These are phyloP conservation scores for Sitodiplosis mosellana DNA, from an alignment of 1,140 invertebrate genomes.

Conservation along the genomic window DNA sequence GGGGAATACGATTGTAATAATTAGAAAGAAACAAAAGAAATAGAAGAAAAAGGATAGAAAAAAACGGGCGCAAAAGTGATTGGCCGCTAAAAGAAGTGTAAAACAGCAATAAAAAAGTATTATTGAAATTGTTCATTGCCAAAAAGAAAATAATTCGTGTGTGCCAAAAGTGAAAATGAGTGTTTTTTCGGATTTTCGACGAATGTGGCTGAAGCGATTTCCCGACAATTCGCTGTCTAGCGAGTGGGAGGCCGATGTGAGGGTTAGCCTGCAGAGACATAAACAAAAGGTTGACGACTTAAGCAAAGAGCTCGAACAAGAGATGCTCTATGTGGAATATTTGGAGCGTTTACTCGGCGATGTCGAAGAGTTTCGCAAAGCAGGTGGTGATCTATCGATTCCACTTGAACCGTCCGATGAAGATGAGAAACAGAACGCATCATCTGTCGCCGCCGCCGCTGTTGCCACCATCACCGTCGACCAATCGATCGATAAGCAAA, in stretches of 20 bases:
- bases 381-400: conserved; percentile 27
- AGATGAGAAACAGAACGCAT: no score
- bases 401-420: conserved; percentile 13
- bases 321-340: conserved; percentile 79
- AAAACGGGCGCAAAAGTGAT: no score
- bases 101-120: no score
- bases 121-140: no score
- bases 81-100: no score
- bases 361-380: conserved; percentile 50
- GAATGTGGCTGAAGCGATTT: conserved; percentile 73
- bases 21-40: no score
- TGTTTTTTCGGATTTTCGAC: conserved; percentile 73
- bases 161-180: conserved; percentile 38
- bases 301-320: conserved; percentile 69
- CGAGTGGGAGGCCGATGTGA: conserved; percentile 79
- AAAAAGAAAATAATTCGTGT: no score
- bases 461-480: no score
- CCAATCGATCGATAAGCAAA: no score
- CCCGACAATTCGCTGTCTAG: conserved; percentile 71
- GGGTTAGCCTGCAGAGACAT: conserved; percentile 71
- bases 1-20: no score
- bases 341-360: conserved; percentile 62
- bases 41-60: no score
- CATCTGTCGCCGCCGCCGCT: no score
- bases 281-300: conserved; percentile 61